phyloP scores from a whole-genome alignment of 2,888 invertebrate genomes.

The Tortricodes alternella region DNA sequence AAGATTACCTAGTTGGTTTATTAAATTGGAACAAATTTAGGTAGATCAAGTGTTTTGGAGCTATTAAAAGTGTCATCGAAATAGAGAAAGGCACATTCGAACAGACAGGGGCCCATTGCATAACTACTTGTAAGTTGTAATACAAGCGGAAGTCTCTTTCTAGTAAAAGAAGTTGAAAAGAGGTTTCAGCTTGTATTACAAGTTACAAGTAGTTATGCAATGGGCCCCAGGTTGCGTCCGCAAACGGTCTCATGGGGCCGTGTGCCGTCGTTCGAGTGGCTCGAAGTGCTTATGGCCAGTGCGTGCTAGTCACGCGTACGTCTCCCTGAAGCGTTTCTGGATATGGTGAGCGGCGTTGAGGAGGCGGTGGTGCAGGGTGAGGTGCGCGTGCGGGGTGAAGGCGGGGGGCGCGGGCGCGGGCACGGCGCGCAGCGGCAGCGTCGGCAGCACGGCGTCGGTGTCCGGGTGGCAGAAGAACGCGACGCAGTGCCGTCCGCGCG shows the following conservation, averaged over 20 bases:
- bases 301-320: constrained; percentile 83
- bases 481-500: constrained; percentile 88
- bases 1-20: too few relatives aligned
- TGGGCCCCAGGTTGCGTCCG: not conserved
- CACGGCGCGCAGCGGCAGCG: constrained; percentile 70
- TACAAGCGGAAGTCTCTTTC: too few relatives aligned
- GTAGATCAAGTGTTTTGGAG: too few relatives aligned
- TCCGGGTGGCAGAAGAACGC: constrained; percentile 91
- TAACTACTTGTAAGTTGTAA: too few relatives aligned
- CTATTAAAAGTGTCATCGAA: too few relatives aligned
- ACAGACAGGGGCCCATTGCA: too few relatives aligned
- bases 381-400: constrained; percentile 70
- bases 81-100: too few relatives aligned
- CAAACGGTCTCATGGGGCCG: constrained; percentile 43
- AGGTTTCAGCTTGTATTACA: too few relatives aligned
- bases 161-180: too few relatives aligned
- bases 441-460: constrained; percentile 75
- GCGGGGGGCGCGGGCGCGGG: constrained; percentile 66
- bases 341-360: constrained; percentile 87
- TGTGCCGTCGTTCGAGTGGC: constrained; percentile 47
- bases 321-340: constrained; percentile 87
- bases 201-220: not conserved
- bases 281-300: constrained; percentile 40
- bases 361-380: constrained; percentile 80
- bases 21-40: too few relatives aligned